Base-by-base conservation (phyloP, 2,113 vertebrate species). In the Tyrannus savana region DNA sequence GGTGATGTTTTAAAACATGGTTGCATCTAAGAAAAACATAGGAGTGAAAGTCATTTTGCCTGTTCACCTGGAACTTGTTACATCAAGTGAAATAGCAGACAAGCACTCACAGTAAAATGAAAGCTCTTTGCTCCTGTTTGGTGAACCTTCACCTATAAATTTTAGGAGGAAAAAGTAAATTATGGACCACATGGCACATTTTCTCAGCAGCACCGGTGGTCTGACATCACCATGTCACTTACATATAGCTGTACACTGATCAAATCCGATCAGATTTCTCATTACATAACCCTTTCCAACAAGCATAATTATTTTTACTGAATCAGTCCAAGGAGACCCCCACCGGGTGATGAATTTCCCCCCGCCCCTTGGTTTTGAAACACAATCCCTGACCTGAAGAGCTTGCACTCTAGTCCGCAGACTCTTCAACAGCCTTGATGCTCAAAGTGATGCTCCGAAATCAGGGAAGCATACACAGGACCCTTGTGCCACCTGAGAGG, bases 11-110 rank as follows among this genome's bases (percentile, higher is more conserved):
- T 64, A 84, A 82, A 94, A 87, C 28, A 18, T 17, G 41, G 41
- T 14, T 81, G 66, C 30, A 87, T 62, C 52, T 68, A 39, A 46
- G 56, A 44, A 74, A 69, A 75, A 58, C 14, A 72, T 4, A 30
- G 37, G 25, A 83, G 9, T 41, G 21, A 46, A 95, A 87, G 63
- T 19, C 2, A 58, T 89, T 95, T 58, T 89, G 60, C 33, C 78
- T 78, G 31, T 33, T 88, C 77, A 93, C 79, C 86, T 76, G 76
- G 62, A 95, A 84, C 69, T 89, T 75, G 60, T 89, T 89, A 78
- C 35, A 37, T 44, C 78, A 89, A 84, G 31, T 58, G 33, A 90
- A 94, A 84, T 5, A 90, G 53, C 58, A 67, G 72, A 80, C 37
- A 69, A 66, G 59, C 41, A 53, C 46, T 80, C 68, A 44, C 7